Percentiles rank a stretch among this genome's conserved stretches.
Evolutionary conservation across 2,113 vertebrate genomes (phyloP).

Genomic region (Melanotaenia duboulayi): DNA sequence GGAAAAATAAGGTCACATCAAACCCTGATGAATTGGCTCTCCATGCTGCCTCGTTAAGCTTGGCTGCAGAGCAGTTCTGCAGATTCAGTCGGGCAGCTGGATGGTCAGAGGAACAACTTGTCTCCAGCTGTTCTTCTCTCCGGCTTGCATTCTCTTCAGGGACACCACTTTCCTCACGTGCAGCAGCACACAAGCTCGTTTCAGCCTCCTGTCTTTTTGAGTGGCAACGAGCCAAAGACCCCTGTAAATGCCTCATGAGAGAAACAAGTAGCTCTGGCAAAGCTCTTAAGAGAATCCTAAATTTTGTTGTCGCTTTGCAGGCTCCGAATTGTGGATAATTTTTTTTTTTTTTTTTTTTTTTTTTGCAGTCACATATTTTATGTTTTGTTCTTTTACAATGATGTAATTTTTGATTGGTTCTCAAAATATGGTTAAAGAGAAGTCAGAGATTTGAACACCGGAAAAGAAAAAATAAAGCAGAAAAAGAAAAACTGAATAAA

Average conservation of each 20-base stretch:
- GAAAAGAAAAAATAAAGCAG: too few relatives aligned
- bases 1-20: slow-evolving; percentile 60
- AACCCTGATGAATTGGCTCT: slow-evolving; percentile 37
- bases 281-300: neutral
- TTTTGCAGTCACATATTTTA: neutral
- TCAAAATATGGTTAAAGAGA: too few relatives aligned
- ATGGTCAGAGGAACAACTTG: slow-evolving; percentile 37
- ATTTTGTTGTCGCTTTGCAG: neutral
- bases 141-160: slow-evolving; percentile 36
- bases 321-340: neutral
- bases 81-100: slow-evolving; percentile 52
- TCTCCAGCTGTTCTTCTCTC: slow-evolving; percentile 45
- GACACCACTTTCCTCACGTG: slow-evolving; percentile 38
- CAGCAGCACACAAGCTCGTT: slow-evolving; percentile 17
- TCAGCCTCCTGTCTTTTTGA: slow-evolving; percentile 15
- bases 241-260: neutral
- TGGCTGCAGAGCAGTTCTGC: slow-evolving; percentile 40
- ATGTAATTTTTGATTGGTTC: too few relatives aligned
- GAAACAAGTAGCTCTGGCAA: slow-evolving; percentile 2
- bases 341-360: neutral
- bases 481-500: too few relatives aligned
- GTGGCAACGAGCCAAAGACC: slow-evolving; percentile 17
- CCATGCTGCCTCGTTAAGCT: slow-evolving; percentile 56
- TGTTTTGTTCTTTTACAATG: neutral
- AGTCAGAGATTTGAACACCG: too few relatives aligned